Base-by-base conservation (phyloP, 2,888 invertebrate species). In the Tetropium fuscum region DNA sequence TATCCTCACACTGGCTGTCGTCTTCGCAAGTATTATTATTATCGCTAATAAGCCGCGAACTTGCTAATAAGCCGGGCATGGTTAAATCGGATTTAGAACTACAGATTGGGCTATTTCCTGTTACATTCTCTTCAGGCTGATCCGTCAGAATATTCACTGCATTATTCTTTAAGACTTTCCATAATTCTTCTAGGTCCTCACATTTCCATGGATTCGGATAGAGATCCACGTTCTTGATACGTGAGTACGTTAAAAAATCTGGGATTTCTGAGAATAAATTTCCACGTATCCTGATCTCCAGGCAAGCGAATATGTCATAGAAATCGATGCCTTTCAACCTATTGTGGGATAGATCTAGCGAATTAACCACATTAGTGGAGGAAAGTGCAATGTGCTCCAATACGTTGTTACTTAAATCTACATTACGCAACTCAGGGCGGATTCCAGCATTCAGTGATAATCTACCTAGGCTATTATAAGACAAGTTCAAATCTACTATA, bases 141-240 rank as follows among this genome's bases (percentile, higher is more conserved):
- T 43, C 38, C 3, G 5, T 11, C 13, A 32, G 4, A n/a, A 61
- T 10, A 13, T 38, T 36, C 11, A 40, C 49, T 19, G 54, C 38
- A 19, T 59, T 61, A 13, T 32, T 64, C 13, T 49, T 41, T 8
- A 60, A 27, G 7, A 44, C 47, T 20, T 22, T 45, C 60, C 64
- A 63, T 16, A 63, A 15, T n/a, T 41, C 15, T 16, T 25, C 7
- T 11, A 65, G 40, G 48, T 65, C 51, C 5, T 58, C 58, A 13
- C 65, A 65, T 38, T 25, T 58, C 65, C 65, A 65, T 7, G 65
- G 65, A 20, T 65, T 65, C 6, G 60, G 60, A 44, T 60, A 43
- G 11, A 65, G 30, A 2, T 57, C 53, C 6, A 65, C 48, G 32
- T 44, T 27, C 7, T 36, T 19, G 1, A 54, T 53, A 30, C 34